phyloP scores from a whole-genome alignment of 23 tunicate genomes.

The Aplidium turbinatum region DNA sequence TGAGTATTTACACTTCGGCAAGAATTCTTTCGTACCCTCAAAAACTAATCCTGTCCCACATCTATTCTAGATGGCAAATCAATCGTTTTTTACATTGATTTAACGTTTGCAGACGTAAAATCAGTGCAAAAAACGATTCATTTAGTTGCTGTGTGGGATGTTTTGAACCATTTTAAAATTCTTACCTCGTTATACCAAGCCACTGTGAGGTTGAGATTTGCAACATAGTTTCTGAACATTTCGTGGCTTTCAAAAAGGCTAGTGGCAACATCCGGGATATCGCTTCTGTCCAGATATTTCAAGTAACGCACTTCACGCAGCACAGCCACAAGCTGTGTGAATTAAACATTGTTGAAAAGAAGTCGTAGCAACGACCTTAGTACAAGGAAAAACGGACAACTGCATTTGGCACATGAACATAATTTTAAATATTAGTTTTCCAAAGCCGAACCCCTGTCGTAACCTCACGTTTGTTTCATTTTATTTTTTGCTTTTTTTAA shows the following conservation, averaged over 20 bases:
- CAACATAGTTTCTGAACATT: slow-evolving; percentile 68
- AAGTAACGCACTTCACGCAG: slow-evolving; percentile 90
- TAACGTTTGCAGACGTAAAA: no score
- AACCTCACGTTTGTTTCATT: no score
- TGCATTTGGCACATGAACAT: no score
- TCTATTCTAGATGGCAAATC: no score
- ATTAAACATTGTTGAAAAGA: neutral
- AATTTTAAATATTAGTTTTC: no score
- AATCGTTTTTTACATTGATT: no score
- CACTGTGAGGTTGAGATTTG: slow-evolving; percentile 73
- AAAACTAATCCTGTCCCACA: no score
- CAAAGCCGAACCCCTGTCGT: no score
- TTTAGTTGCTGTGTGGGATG: neutral
- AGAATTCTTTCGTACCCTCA: no score
- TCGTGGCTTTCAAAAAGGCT: slow-evolving; percentile 71
- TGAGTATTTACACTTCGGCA: no score
- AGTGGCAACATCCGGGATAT: slow-evolving; percentile 77
- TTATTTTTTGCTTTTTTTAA: neutral
- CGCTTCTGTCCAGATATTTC: slow-evolving; percentile 58
- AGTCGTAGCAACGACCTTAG: no score
- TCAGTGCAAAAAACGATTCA: neutral
- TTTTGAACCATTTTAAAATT: neutral
- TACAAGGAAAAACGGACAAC: no score
- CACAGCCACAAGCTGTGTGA: slow-evolving; percentile 88
- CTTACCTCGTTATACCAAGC: slow-evolving; percentile 87